Base-by-base conservation (phyloP, 2,113 vertebrate genomes). In the Dissostichus mawsoni region DNA sequence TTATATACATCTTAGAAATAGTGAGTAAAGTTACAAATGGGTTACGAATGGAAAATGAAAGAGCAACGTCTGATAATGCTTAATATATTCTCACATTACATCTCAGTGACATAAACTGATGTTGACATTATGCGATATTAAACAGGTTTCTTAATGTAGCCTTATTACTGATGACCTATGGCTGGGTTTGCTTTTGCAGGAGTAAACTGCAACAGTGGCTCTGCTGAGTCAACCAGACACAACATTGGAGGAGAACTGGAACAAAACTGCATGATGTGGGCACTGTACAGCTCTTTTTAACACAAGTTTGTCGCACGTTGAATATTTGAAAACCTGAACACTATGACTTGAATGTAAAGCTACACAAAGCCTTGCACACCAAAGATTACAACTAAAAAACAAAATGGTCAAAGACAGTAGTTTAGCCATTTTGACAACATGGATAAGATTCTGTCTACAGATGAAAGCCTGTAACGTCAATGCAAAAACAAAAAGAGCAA, bases 141-240 rank as follows among this genome's bases (percentile, higher is more conserved):
- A 53, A 56, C 44, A 44, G 20, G 8, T n/a, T 13, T 61, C 52
- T 71, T 17, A 11, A 23, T n/a, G 10, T 50, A 57, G 5, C 33
- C 14, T 11, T 55, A 51, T 17, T 59, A 58, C 36, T 33, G 20
- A 29, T 33, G 36, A 20, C 59, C 47, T 63, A 4, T 25, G 56
- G 68, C 50, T n/a, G 11, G 53, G 20, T 76, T 48, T 74, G 11
- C 33, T n/a, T 58, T 13, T 55, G 58, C 11, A 36, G 53, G 11
- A 14, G 25, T 71, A 18, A 65, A 72, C 29, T 69, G 58, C 63
- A 20, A 23, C 23, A 52, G 9, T 53, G 11, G 0, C 65, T 51
- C 29, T 73, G 51, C 53, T 55, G 41, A 72, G 17, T 50, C 59
- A 82, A 75, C 17, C 47, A 64, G n/a, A 50, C 50, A 68, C 29